phyloP scores from a whole-genome alignment of 2,888 invertebrate species.

The Ormia ochracea region DNA sequence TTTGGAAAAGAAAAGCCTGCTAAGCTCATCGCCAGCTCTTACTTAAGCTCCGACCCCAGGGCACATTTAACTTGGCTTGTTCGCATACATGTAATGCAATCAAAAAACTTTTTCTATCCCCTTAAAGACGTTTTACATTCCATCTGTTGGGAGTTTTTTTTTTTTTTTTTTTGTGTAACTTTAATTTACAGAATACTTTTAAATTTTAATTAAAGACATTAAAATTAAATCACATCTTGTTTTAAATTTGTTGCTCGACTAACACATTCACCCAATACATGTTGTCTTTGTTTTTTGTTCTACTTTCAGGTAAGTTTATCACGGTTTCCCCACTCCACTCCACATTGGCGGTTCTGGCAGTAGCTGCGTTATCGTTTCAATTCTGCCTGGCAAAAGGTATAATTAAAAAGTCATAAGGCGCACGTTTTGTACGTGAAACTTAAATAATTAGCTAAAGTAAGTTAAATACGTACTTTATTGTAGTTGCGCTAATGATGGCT shows the following conservation, averaged over 20 bases:
- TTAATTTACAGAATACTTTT: background rate
- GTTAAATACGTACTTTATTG: conserved; percentile 43
- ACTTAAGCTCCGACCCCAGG: too few species aligned
- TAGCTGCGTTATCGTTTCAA: conserved; percentile 53
- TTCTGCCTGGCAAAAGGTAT: conserved; percentile 48
- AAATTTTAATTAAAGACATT: background rate
- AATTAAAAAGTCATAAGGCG: conserved; percentile 63
- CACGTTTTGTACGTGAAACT: conserved; percentile 63
- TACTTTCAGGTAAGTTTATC: conserved; percentile 54
- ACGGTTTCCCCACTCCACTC: background rate
- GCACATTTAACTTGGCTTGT: too few species aligned
- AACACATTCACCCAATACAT: conserved; percentile 18
- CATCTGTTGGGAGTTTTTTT: too few species aligned
- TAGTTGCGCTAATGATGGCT: conserved; percentile 5
- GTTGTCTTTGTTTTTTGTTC: conserved; percentile 22
- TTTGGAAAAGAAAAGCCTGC: too few species aligned
- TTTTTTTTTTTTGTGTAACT: too few species aligned
- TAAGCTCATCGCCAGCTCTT: too few species aligned
- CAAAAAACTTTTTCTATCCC: too few species aligned
- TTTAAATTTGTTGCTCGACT: conserved; percentile 19
- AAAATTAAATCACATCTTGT: background rate
- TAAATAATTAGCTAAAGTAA: conserved; percentile 62
- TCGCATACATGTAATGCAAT: too few species aligned
- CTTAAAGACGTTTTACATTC: too few species aligned
- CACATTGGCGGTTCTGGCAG: background rate